Evolutionary conservation across 2,113 vertebrate genomes (phyloP), one percentile per base, ranked within the genome.

Genomic region (Fregetta grallaria): DNA sequence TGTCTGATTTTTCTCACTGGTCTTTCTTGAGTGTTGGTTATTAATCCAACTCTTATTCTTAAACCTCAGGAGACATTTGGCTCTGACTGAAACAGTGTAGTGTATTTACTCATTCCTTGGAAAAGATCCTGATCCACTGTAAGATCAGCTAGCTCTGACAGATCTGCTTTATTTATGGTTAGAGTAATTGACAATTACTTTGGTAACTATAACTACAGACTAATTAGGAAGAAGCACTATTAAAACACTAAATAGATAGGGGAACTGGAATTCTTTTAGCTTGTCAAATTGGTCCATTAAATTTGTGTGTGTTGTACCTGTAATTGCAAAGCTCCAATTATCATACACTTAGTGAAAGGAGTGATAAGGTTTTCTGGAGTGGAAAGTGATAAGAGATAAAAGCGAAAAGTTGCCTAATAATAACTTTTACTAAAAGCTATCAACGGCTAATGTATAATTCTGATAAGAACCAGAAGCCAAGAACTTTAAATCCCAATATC

Each of bases 271-370:
- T 97, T 96, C 91, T 96, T 97, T 91, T 38, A 94, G 89, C 95
- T 90, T 97, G 95, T 97, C 95, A 97, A 86, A 97, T 95, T 90
- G 92, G 93, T 93, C 96, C 91, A 97, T 97, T 97, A 97, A 96
- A 95, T 97, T 91, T 90, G 65, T 93, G 62, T 91, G 83, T 97
- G 94, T 86, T 96, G 87, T 96, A 96, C 96, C 96, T 97, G 90
- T 97, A 97, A 97, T 97, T 98, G 96, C 94, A 94, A 95, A 89
- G 86, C 89, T 91, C 81, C 94, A 97, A 98, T 98, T 98, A 98
- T 95, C 88, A 94, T 95, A 94, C 94, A 87, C 92, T 97, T 97
- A 97, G 94, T 47, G 94, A 96, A 80, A 76, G 70, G 87, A 96
- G 70, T 22, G 97, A 97, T 97, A 98, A 98, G 94, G 94, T 83